Evolutionary conservation across 2,888 invertebrate species (phyloP).

Genomic region (Paralinhomoeus sp.): DNA sequence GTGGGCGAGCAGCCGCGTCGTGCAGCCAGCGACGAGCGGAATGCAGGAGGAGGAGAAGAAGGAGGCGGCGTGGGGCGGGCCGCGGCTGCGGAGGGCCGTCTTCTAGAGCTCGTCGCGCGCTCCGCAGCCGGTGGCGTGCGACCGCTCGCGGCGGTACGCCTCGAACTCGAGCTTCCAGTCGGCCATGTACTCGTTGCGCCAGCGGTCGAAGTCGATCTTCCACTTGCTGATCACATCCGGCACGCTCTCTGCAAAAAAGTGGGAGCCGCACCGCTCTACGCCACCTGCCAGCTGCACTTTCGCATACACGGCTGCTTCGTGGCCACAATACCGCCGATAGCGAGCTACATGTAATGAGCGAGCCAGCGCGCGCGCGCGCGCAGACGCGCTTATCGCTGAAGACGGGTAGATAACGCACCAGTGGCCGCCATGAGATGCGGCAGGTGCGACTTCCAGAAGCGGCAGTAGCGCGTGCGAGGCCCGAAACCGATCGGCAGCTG

Average conservation of each 20-base stretch:
- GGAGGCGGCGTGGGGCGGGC: no score
- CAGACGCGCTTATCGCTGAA: not conserved
- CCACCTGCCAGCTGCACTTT: no score
- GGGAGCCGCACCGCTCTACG: no score
- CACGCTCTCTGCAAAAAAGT: slow-evolving; percentile 18
- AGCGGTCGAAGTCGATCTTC: slow-evolving; percentile 23
- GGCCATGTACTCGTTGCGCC: slow-evolving; percentile 22
- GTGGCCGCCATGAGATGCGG: no score
- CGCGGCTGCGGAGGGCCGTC: not conserved
- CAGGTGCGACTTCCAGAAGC: no score
- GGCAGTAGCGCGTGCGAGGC: no score
- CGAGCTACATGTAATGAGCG: not conserved
- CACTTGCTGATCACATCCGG: slow-evolving; percentile 21
- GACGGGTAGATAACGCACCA: not conserved
- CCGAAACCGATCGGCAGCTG: no score
- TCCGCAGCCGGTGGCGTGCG: not conserved
- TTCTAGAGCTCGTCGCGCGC: not conserved
- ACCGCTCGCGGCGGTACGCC: slow-evolving; percentile 18
- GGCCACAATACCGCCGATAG: not conserved
- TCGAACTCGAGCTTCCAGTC: slow-evolving; percentile 25
- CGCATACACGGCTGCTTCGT: not conserved
- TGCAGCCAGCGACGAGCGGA: no score
- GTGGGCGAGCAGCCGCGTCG: no score
- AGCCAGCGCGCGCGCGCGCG: not conserved
- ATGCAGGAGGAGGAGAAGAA: no score